Evolutionary conservation across 1,140 invertebrate genomes (phyloP).

Genomic region (Drosophila lini): DNA sequence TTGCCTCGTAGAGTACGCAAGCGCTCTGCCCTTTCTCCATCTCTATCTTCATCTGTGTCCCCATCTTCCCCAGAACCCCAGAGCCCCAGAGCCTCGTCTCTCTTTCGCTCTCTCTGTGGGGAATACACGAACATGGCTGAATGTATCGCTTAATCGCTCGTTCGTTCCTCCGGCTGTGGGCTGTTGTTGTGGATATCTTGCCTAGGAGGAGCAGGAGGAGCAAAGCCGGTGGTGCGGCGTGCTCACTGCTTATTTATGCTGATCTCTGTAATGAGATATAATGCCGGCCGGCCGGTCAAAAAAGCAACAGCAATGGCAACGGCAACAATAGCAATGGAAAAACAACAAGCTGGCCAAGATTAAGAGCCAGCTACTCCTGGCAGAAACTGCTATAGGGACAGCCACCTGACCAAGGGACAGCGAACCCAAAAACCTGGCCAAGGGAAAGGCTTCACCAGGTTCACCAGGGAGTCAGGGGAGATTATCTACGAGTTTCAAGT

Average conservation of each 20-base stretch:
- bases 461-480: constrained; percentile 6
- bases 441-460: constrained; percentile 5
- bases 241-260: constrained; percentile 81
- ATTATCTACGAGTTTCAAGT: constrained; percentile 16
- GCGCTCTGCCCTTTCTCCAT: constrained; percentile 51
- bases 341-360: constrained; percentile 44
- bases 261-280: constrained; percentile 83
- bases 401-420: constrained; percentile 41
- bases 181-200: constrained; percentile 26
- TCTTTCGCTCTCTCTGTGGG: constrained; percentile 39
- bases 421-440: constrained; percentile 8
- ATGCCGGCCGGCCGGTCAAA: constrained; percentile 74
- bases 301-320: constrained; percentile 29
- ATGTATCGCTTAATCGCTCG: constrained; percentile 75
- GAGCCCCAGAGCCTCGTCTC: constrained; percentile 10
- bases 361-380: constrained; percentile 25
- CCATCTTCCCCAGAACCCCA: constrained; percentile 27
- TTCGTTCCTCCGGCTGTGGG: constrained; percentile 43
- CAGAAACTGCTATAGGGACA: background rate
- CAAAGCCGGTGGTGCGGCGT: constrained; percentile 49
- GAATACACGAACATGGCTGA: constrained; percentile 63
- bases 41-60: constrained; percentile 49
- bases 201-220: background rate
- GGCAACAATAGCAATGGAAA: constrained; percentile 29
- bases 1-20: constrained; percentile 69